Percentiles rank a stretch among this genome's conserved stretches.
Evolutionary conservation across 2,113 vertebrate species (phyloP).

Genomic region (Galemys pyrenaicus): DNA sequence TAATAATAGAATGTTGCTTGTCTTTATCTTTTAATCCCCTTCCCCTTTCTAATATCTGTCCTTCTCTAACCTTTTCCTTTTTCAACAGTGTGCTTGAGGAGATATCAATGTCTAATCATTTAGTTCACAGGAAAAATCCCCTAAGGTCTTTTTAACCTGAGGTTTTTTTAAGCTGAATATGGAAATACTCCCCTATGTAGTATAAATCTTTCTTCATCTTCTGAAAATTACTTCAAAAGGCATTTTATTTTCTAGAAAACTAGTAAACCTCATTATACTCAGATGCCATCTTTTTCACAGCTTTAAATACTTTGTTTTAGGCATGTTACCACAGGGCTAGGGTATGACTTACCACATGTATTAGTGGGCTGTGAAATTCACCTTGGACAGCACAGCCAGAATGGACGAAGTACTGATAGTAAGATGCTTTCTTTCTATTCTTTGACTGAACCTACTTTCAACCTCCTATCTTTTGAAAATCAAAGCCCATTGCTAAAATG

Average conservation of each 20-base stretch:
- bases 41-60: neutral
- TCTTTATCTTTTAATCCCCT: neutral
- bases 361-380: constrained; percentile 25
- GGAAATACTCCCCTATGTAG: constrained; percentile 30
- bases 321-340: constrained; percentile 21
- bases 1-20: neutral
- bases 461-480: constrained; percentile 44
- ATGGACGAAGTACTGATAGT: constrained; percentile 47
- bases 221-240: constrained; percentile 61
- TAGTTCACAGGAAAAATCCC: constrained; percentile 45
- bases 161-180: constrained; percentile 29
- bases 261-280: constrained; percentile 49
- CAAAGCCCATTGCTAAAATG: constrained; percentile 42
- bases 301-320: constrained; percentile 61
- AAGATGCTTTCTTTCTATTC: constrained; percentile 36
- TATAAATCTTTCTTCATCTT: constrained; percentile 52
- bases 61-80: neutral
- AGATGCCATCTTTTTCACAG: constrained; percentile 59
- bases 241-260: constrained; percentile 46
- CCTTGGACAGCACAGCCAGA: neutral
- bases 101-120: constrained; percentile 35
- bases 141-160: constrained; percentile 23
- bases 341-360: neutral
- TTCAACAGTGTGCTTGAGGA: neutral
- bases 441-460: constrained; percentile 47